These are phyloP conservation scores for Phortica variegata DNA, from an alignment of 1,140 invertebrate genomes.

Conservation along the genomic window DNA sequence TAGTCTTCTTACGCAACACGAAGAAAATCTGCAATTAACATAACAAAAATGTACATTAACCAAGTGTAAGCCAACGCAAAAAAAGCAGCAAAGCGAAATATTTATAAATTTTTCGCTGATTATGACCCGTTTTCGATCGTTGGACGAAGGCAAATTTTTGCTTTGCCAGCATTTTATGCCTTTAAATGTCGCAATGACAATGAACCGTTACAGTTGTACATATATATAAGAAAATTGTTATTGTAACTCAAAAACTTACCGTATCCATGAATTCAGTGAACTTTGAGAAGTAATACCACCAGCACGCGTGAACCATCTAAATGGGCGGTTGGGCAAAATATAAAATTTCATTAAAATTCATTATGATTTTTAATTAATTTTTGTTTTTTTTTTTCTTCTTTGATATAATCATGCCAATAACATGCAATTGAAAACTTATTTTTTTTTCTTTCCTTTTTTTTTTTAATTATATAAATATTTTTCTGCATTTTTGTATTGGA, in stretches of 20 bases:
- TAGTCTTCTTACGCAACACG: constrained; percentile 88
- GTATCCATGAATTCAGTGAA: constrained; percentile 96
- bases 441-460: too few relatives aligned
- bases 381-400: background rate
- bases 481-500: too few relatives aligned
- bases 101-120: constrained; percentile 8
- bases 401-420: too few relatives aligned
- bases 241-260: constrained; percentile 69
- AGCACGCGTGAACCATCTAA: constrained; percentile 88
- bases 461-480: too few relatives aligned
- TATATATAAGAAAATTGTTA: too few relatives aligned
- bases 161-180: too few relatives aligned
- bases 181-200: too few relatives aligned
- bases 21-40: constrained; percentile 79
- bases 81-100: constrained; percentile 3
- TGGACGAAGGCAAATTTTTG: too few relatives aligned
- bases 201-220: too few relatives aligned
- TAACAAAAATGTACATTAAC: too few relatives aligned
- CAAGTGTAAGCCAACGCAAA: background rate
- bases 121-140: too few relatives aligned
- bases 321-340: constrained; percentile 25
- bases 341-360: background rate
- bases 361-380: background rate
- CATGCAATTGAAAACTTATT: constrained; percentile 9
- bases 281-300: constrained; percentile 98